Evolutionary conservation across 2,888 invertebrate genomes (phyloP), one percentile per base, ranked within the genome.

Genomic region (Malthinus flaveolus): DNA sequence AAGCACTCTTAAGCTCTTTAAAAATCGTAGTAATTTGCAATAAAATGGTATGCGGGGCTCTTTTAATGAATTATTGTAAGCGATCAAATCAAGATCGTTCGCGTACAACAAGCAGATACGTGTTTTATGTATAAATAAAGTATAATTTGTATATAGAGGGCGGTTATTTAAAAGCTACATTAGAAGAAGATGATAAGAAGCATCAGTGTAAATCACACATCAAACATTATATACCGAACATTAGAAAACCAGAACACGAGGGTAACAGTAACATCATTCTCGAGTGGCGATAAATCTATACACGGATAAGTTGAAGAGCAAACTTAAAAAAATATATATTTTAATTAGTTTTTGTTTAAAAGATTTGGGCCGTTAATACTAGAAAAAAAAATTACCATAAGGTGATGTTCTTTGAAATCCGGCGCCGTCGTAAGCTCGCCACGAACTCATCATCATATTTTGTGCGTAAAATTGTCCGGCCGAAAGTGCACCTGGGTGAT

Each of bases 331-430:
- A 15, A 35, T 35, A 48, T n/a, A 12, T 8, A 37, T 13, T 15
- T 12, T 31, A 32, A 32, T 46, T 46, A 46, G 32, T 31, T n/a
- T 46, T 12, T 46, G 15, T 46, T 46, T 32, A 32, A 15, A 46
- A 39, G 6, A 15, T 15, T 39, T n/a, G 15, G n/a, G 32, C 11
- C n/a, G 7, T 10, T 10, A n/a, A n/a, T n/a, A n/a, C n/a, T n/a
- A 35, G 1, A 35, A 35, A 35, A 35, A 4, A 8, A 45, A 68
- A 75, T 75, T 74, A 88, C 91, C 92, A 74, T 92, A 92, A 0
- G 91, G 89, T 1, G 91, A 89, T 12, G 90, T 88, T 49, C 92
- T 84, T 75, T 92, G 92, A 75, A 91, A 89, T n/a, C 89, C 87
- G 1, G 80, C 71, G 11, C 85, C 83, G 74, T 92, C 92, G 81